A percentile compares a stretch with the other conserved stretches of the same genome.
phyloP scores from a whole-genome alignment of 2,888 invertebrate genomes.

The Spodoptera picta region DNA sequence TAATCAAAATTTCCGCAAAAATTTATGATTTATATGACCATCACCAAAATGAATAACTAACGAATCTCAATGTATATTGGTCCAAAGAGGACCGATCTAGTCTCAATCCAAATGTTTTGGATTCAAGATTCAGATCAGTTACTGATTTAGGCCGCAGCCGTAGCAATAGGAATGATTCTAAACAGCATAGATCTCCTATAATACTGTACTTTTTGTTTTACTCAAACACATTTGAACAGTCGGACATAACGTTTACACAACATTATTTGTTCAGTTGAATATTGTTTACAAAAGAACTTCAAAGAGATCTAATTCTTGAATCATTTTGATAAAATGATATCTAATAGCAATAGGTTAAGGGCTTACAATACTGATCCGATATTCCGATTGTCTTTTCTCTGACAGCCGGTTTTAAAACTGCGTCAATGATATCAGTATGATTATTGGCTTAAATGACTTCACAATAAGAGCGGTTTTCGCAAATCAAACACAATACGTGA shows the following conservation, averaged over 20 bases:
- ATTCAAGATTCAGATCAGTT: no score
- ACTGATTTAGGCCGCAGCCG: no score
- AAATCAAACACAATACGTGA: no score
- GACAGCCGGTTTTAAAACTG: conserved; percentile 3
- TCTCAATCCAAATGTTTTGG: no score
- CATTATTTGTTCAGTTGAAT: conserved; percentile 36
- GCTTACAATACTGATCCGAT: not conserved
- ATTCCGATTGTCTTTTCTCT: conserved; percentile 4
- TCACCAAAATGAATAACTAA: no score
- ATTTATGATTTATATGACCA: no score
- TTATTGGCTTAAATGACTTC: not conserved
- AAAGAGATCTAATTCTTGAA: conserved; percentile 34
- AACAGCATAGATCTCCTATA: no score
- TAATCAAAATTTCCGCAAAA: no score
- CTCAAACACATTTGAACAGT: conserved; percentile 26
- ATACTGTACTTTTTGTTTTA: conserved; percentile 8
- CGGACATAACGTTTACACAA: conserved; percentile 11
- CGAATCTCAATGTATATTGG: no score
- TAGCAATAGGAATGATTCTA: no score
- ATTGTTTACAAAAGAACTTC: conserved; percentile 31
- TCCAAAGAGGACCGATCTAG: no score
- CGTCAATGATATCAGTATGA: not conserved
- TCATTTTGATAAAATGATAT: conserved; percentile 18
- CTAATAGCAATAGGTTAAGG: conserved; percentile 18
- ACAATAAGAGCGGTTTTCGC: not conserved